These are phyloP conservation scores for Thalassophryne amazonica DNA, from an alignment of 2,797 vertebrate species.

Conservation along the genomic window DNA sequence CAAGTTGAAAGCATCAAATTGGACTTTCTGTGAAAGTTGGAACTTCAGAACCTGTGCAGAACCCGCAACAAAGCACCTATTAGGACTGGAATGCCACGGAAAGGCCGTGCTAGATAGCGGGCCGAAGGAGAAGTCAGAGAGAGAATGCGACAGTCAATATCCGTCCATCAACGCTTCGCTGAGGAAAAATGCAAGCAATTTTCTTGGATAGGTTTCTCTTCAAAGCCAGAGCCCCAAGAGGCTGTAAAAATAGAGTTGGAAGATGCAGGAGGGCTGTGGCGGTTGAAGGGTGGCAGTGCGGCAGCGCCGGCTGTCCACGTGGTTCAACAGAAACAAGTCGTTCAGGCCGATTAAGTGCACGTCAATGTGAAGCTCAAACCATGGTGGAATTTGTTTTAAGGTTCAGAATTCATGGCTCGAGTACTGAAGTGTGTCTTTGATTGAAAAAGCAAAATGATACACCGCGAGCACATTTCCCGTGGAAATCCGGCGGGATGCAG, in stretches of 20 bases:
- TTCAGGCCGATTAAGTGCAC: slow-evolving; percentile 51
- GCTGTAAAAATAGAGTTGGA: slow-evolving; percentile 64
- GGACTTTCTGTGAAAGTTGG: slow-evolving; percentile 36
- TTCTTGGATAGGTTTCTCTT: slow-evolving; percentile 71
- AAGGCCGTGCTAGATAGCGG: slow-evolving; percentile 22
- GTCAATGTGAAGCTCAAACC: slow-evolving; percentile 36
- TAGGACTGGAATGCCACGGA: slow-evolving; percentile 46
- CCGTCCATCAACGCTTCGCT: slow-evolving; percentile 64
- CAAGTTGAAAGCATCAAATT: slow-evolving; percentile 47
- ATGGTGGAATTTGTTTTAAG: slow-evolving; percentile 40
- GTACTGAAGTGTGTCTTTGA: slow-evolving; percentile 38
- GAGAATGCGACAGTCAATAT: slow-evolving; percentile 67
- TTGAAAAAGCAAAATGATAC: too few species aligned
- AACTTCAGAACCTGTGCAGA: slow-evolving; percentile 24
- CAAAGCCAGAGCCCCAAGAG: slow-evolving; percentile 67
- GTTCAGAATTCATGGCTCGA: slow-evolving; percentile 37
- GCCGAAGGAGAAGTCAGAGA: slow-evolving; percentile 2
- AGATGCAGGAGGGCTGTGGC: neutral
- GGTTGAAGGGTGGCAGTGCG: slow-evolving; percentile 45
- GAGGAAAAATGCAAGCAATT: slow-evolving; percentile 70
- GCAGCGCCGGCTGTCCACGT: slow-evolving; percentile 58
- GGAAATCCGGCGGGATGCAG: too few species aligned
- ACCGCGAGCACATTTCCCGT: too few species aligned
- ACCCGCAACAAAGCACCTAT: slow-evolving; percentile 58
- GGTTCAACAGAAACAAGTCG: slow-evolving; percentile 49